Evolutionary conservation across 2,113 vertebrate genomes (phyloP).

Genomic region (Hylia prasina): DNA sequence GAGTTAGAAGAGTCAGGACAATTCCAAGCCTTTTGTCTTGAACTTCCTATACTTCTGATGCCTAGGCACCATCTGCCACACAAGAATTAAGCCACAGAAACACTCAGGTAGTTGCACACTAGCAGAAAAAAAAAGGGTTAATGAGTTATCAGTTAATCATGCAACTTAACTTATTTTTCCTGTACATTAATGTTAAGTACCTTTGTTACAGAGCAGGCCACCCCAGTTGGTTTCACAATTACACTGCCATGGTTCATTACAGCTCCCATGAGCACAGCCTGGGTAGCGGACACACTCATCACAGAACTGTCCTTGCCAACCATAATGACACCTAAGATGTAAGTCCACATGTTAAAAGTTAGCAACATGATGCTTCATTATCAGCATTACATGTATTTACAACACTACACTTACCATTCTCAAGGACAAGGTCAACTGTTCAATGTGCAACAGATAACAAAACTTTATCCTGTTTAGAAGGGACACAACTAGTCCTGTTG

Average conservation of each 20-base stretch:
- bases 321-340: slow-evolving; percentile 86
- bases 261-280: slow-evolving; percentile 92
- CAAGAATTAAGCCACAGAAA: slow-evolving; percentile 27
- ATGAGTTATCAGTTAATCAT: slow-evolving; percentile 47
- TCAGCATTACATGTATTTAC: slow-evolving; percentile 24
- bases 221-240: slow-evolving; percentile 98
- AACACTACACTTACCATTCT: slow-evolving; percentile 40
- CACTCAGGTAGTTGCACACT: background rate
- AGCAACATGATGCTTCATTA: slow-evolving; percentile 46
- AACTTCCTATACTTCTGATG: background rate
- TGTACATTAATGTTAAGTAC: slow-evolving; percentile 68
- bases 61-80: background rate
- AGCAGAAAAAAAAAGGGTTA: background rate
- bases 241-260: slow-evolving; percentile 88
- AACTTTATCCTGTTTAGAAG: background rate
- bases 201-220: slow-evolving; percentile 94
- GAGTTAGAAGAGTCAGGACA: background rate
- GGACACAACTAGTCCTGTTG: background rate
- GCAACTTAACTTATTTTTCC: slow-evolving; percentile 26
- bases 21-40: background rate
- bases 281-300: slow-evolving; percentile 90
- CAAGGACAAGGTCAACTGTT: slow-evolving; percentile 8
- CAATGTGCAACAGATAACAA: slow-evolving; percentile 3
- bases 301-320: slow-evolving; percentile 92
- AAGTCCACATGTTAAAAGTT: slow-evolving; percentile 55